A percentile compares a stretch with the other conserved stretches of the same genome.
Evolutionary conservation across 2,113 vertebrate genomes (phyloP).

Genomic region (Gallinago media): DNA sequence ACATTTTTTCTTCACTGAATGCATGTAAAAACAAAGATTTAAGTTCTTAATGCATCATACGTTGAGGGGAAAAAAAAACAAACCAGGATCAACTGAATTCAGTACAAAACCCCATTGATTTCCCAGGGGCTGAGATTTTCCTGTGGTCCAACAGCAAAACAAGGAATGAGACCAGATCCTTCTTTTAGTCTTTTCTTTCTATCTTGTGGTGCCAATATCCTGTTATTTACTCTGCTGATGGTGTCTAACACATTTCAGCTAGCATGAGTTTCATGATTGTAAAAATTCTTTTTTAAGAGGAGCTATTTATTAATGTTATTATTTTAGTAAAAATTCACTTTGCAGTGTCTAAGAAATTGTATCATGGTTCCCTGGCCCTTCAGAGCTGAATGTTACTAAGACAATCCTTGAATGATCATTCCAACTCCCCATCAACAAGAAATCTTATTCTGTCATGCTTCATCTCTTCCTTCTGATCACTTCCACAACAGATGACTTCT

Average conservation of each 20-base stretch:
- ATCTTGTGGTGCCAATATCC: not conserved
- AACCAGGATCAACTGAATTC: not conserved
- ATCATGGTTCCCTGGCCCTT: not conserved
- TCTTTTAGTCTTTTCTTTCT: not conserved
- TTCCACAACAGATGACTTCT: not conserved
- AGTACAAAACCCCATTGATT: not conserved
- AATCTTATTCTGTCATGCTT: not conserved
- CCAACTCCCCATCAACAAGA: not conserved
- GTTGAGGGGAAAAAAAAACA: not conserved
- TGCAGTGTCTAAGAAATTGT: not conserved
- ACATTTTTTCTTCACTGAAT: not conserved
- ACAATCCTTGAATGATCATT: not conserved
- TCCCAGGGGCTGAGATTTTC: not conserved
- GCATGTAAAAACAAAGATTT: not conserved
- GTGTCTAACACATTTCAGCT: not conserved
- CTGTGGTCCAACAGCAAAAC: not conserved
- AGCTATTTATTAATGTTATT: not conserved
- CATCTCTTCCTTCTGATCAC: not conserved
- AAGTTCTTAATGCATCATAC: not conserved
- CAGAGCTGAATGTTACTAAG: not conserved
- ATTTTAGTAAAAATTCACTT: not conserved
- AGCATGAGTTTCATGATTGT: not conserved
- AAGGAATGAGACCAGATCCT: not conserved
- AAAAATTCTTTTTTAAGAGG: not conserved
- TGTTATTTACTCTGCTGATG: not conserved